phyloP scores from a whole-genome alignment of 2,797 vertebrate species.

The Columba guinea region DNA sequence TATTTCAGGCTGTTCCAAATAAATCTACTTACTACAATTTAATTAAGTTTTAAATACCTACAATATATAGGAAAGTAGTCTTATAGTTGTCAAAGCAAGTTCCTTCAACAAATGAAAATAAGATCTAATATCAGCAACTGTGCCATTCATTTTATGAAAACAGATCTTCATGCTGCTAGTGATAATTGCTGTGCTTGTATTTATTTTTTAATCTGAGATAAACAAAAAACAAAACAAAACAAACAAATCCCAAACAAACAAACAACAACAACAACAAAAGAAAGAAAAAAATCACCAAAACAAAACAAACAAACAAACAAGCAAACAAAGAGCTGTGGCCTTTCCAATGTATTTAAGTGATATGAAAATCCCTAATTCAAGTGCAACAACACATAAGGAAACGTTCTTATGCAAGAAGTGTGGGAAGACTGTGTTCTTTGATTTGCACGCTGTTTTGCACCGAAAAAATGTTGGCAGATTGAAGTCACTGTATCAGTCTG shows the following conservation, averaged over 20 bases:
- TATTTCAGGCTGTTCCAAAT: neutral
- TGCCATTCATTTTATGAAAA: neutral
- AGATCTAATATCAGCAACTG: neutral
- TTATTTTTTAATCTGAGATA: neutral
- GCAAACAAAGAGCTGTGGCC: rapidly evolving
- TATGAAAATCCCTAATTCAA: neutral
- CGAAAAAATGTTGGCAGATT: neutral
- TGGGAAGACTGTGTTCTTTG: neutral
- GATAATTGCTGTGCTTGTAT: neutral
- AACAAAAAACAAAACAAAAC: neutral
- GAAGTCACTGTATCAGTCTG: neutral
- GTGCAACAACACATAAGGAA: neutral
- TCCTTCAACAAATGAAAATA: neutral
- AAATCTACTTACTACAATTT: neutral
- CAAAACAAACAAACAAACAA: too few species aligned
- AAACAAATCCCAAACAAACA: too few species aligned
- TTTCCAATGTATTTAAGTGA: neutral
- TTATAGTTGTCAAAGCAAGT: neutral
- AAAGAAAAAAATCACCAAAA: too few species aligned
- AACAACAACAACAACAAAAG: too few species aligned
- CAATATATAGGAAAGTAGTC: neutral
- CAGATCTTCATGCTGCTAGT: neutral
- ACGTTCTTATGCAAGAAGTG: neutral
- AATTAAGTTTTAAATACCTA: neutral
- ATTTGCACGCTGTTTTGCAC: neutral